Evolutionary conservation across 2,113 vertebrate species (phyloP).

Genomic region (Elaphurus davidianus): DNA sequence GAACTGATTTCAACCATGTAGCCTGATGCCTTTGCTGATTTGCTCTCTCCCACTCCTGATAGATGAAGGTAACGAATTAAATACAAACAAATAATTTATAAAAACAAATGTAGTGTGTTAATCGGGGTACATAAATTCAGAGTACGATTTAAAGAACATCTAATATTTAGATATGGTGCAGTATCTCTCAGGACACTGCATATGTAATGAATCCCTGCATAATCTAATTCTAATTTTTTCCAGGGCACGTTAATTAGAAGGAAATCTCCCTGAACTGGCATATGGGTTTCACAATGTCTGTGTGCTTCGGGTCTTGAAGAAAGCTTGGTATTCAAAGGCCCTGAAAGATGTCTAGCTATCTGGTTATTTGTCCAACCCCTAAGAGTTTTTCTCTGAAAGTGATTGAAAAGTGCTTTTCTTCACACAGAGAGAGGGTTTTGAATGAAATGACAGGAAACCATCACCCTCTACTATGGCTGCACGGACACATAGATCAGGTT

Average conservation of each 20-base stretch:
- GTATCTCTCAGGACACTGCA: not conserved
- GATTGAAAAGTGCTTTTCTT: not conserved
- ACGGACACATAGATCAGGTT: not conserved
- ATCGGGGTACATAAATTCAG: not conserved
- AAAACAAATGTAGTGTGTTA: slow-evolving; percentile 2
- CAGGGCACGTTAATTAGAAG: not conserved
- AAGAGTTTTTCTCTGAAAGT: not conserved
- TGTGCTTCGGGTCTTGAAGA: not conserved
- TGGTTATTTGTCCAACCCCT: not conserved
- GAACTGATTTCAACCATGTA: not conserved
- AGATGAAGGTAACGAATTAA: not conserved
- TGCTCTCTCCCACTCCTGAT: not conserved
- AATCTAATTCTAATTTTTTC: not conserved
- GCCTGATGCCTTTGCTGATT: not conserved
- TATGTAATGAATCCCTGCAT: not conserved
- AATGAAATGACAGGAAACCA: not conserved
- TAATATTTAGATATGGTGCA: not conserved
- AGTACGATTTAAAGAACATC: not conserved
- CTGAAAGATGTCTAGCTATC: not conserved
- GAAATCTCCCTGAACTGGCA: not conserved
- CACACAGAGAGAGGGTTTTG: not conserved
- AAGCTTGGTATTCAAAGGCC: not conserved
- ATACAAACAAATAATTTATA: not conserved
- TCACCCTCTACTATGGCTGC: not conserved
- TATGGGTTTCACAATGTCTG: not conserved